A percentile compares a stretch with the other conserved stretches of the same genome.
Conservation (phyloP, 2,113 vertebrate genomes). For the Actenoides lindsayi region DNA sequence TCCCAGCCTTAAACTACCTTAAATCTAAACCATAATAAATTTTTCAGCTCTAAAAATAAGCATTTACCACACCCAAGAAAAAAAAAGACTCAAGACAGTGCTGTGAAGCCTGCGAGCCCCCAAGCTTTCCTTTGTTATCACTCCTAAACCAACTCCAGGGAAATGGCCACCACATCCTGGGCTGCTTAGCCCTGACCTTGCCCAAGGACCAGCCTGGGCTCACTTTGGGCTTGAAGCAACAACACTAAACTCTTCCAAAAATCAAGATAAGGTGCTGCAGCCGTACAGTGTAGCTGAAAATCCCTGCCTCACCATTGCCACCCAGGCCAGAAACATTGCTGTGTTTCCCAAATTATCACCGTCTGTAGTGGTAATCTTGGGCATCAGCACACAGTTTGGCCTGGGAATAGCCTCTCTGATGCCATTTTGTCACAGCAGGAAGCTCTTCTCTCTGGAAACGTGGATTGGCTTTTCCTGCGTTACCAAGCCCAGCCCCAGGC, state of each 20-base stretch:
- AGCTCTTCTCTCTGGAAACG: background rate
- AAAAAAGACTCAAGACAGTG: background rate
- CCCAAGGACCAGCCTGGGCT: too few species aligned
- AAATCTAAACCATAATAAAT: background rate
- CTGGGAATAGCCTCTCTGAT: background rate
- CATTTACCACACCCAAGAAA: background rate
- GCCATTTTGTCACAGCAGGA: background rate
- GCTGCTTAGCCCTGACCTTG: background rate
- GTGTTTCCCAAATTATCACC: background rate
- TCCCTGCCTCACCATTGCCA: background rate
- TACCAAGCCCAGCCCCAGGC: background rate
- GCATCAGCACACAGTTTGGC: background rate
- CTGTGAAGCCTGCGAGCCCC: background rate
- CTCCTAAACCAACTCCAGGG: background rate
- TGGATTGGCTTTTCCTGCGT: background rate
- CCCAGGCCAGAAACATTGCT: background rate
- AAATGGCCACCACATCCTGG: background rate
- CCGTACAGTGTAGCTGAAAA: background rate
- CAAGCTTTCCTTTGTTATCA: background rate
- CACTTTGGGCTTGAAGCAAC: background rate
- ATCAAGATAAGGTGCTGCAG: background rate
- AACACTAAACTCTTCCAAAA: background rate
- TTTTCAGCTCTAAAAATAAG: background rate
- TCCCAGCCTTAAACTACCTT: background rate
- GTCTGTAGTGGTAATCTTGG: accelerated